These are phyloP conservation scores for Eupithecia tripunctaria DNA, from an alignment of 2,888 invertebrate species.

Conservation along the genomic window DNA sequence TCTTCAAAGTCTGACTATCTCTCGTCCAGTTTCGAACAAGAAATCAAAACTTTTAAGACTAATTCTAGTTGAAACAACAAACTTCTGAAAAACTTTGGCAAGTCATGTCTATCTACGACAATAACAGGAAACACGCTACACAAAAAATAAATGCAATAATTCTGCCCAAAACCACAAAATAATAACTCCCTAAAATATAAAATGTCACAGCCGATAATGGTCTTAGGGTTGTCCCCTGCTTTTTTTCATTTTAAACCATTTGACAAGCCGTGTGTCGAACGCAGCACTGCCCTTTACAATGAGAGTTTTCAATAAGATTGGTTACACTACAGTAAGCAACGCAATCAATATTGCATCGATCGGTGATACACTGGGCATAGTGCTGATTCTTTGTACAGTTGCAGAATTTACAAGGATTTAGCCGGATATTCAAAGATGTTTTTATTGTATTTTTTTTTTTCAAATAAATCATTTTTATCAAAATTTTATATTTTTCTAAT, in stretches of 20 bases:
- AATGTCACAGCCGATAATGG: conserved; percentile 74
- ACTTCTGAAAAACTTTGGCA: not conserved
- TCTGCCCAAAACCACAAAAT: conserved; percentile 56
- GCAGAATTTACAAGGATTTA: not conserved
- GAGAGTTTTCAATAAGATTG: conserved; percentile 83
- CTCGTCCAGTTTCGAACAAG: not conserved
- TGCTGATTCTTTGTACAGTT: conserved; percentile 10
- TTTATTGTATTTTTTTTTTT: no score
- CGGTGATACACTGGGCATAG: conserved; percentile 65
- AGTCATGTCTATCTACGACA: not conserved
- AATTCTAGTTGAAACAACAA: not conserved
- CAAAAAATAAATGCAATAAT: conserved; percentile 38
- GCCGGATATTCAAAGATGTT: not conserved
- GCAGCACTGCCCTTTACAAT: conserved; percentile 81
- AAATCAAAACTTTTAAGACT: not conserved
- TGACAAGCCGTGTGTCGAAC: conserved; percentile 79
- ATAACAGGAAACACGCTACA: conserved; percentile 3
- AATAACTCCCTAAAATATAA: conserved; percentile 71
- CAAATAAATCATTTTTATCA: not conserved
- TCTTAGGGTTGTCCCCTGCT: conserved; percentile 79
- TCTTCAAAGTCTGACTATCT: not conserved
- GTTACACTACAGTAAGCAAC: conserved; percentile 84
- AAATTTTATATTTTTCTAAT: not conserved
- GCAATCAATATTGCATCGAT: conserved; percentile 83
- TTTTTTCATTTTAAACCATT: conserved; percentile 83